phyloP scores from a whole-genome alignment of 2,797 vertebrate genomes.

The Eremophila alpestris region DNA sequence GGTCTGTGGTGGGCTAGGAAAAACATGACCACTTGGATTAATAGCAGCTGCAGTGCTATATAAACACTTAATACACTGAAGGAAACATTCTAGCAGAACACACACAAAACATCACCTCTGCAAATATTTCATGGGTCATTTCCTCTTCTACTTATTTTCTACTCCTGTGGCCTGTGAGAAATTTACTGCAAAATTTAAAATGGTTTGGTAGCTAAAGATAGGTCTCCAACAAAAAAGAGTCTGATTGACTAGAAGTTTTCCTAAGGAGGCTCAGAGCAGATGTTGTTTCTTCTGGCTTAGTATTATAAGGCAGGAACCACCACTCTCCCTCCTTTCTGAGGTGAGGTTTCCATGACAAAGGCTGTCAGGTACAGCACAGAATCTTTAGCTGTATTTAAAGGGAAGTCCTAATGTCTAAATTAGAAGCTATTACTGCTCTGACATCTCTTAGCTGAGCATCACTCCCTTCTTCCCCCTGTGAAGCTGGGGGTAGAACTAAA shows the following conservation, averaged over 20 bases:
- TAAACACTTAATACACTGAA: conserved; percentile 50
- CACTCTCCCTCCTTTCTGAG: neutral
- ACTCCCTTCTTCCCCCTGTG: rapidly evolving
- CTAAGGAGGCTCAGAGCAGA: neutral
- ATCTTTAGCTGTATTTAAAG: neutral
- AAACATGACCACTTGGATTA: conserved; percentile 35
- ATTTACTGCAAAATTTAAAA: neutral
- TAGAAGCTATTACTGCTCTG: neutral
- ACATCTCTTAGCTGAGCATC: neutral
- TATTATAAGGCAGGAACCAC: neutral
- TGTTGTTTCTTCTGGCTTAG: neutral
- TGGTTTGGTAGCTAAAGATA: neutral
- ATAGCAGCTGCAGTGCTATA: neutral
- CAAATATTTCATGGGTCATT: conserved; percentile 21
- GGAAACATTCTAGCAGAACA: conserved; percentile 31
- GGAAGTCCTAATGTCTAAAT: neutral
- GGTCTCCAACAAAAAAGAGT: neutral
- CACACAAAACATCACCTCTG: conserved; percentile 27
- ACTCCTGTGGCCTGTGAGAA: neutral
- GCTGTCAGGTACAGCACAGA: neutral
- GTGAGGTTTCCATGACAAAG: neutral
- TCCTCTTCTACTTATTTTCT: conserved; percentile 23
- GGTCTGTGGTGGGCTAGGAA: neutral
- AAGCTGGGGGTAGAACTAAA: neutral
- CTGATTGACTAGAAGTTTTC: neutral